Evolutionary conservation across 1,140 invertebrate species (phyloP).

Genomic region (Ceratina japonica): DNA sequence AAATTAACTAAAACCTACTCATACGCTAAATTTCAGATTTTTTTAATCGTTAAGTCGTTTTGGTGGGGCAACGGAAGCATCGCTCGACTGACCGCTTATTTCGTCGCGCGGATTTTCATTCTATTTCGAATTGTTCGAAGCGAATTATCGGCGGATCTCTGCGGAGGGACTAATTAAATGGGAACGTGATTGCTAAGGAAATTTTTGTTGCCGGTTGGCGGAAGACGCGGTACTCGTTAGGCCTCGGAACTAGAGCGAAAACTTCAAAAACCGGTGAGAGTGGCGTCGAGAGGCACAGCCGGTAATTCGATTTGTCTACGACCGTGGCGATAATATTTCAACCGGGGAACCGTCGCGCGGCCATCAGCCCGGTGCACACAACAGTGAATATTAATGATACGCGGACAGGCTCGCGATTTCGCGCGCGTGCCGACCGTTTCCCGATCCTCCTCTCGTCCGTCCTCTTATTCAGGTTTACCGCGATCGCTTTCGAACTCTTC

Average conservation of each 20-base stretch:
- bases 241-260: conserved; percentile 48
- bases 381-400: conserved; percentile 13
- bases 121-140: background rate
- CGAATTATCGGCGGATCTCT: background rate
- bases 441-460: conserved; percentile 8
- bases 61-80: too few species aligned
- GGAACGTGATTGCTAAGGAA: conserved; percentile 18
- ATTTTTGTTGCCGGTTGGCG: conserved; percentile 38
- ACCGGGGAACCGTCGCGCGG: background rate
- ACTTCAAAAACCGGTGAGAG: conserved; percentile 56
- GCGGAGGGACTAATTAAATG: conserved; percentile 31
- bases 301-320: conserved; percentile 7
- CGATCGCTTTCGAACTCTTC: background rate
- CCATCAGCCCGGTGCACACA: background rate
- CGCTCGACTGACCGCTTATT: too few species aligned
- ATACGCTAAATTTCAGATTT: too few species aligned
- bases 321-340: background rate
- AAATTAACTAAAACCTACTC: too few species aligned
- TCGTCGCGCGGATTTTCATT: too few species aligned
- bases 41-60: too few species aligned
- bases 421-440: conserved; percentile 7
- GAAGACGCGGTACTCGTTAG: conserved; percentile 45
- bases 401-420: conserved; percentile 2
- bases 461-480: background rate
- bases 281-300: conserved; percentile 19